These are phyloP conservation scores for Oncorhynchus tshawytscha DNA, from an alignment of 2,113 vertebrate species.

Conservation along the genomic window DNA sequence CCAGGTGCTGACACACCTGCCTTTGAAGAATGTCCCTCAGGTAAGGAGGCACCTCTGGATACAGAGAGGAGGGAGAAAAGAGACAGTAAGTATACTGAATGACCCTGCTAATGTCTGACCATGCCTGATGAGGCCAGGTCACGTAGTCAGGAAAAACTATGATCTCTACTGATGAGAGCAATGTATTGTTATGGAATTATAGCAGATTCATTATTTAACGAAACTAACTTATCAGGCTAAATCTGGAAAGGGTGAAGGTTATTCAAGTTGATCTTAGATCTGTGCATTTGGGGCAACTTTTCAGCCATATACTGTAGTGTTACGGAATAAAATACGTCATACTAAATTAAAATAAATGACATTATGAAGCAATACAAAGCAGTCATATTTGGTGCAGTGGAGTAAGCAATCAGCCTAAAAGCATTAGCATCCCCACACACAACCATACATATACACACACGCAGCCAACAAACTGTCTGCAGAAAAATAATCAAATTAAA, in stretches of 20 bases:
- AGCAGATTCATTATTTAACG: not conserved
- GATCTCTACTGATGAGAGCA: no score
- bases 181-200: not conserved
- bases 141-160: no score
- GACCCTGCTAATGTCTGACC: not conserved
- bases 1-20: constrained; percentile 82
- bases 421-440: constrained; percentile 12
- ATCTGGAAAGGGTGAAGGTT: not conserved
- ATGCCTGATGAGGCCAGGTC: no score
- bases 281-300: no score
- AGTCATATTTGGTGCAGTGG: constrained; percentile 2
- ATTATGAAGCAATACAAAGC: constrained; percentile 7
- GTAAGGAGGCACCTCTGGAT: constrained; percentile 70
- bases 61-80: constrained; percentile 3
- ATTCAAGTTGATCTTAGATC: no score
- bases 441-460: constrained; percentile 6
- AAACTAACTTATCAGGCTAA: no score
- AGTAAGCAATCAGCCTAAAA: constrained; percentile 29
- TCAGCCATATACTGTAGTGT: no score
- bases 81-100: not conserved
- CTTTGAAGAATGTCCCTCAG: constrained; percentile 87
- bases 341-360: not conserved
- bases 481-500: constrained; percentile 72
- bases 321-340: no score
- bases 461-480: constrained; percentile 32